Evolutionary conservation across 92 coral and sea anemone genomes (phyloP), one percentile per base, ranked within the genome.

Genomic region (Muricea muricata): DNA sequence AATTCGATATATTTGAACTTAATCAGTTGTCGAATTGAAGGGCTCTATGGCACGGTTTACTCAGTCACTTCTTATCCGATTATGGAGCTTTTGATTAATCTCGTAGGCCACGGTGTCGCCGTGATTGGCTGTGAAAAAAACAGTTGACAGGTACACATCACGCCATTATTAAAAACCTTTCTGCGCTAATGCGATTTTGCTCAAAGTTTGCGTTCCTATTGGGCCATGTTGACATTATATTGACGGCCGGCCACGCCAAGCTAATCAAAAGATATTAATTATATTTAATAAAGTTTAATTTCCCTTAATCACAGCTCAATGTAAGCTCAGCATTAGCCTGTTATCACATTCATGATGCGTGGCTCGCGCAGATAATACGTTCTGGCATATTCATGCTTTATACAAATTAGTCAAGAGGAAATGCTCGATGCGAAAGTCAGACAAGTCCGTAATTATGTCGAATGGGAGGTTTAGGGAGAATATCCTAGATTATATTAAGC

Each of bases 41-140:
- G 30, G 81, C 35, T 68, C 55, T 58, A 30, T 76, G 65, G 67
- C 81, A 76, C 55, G 42, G 81, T 34, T 52, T 42, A 47, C 40
- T 31, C n/a, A 52, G 54, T 84, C 20, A 11, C 66, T 74, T 73
- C 87, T 96, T 93, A 96, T 96, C 99, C 94, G 99, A 96, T 96
- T 96, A 96, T 95, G 87, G 88, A 89, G 92, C 31, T 83, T 91
- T 82, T 65, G 80, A 90, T 60, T 65, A 82, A 84, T 86, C 94
- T 93, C 93, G 93, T 90, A 47, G 23, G 30, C 28, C 76, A 58
- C 37, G 82, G 31, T 52, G 79, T 63, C 90, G 52, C 55, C n/a
- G 5, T 89, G 90, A 96, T 96, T 96, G 99, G 99, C 73, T 84
- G 77, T 74, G 28, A 54, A 63, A 71, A 78, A 55, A 45, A 78